Evolutionary conservation across 2,113 vertebrate species (phyloP).

Genomic region (Arenaria interpres): DNA sequence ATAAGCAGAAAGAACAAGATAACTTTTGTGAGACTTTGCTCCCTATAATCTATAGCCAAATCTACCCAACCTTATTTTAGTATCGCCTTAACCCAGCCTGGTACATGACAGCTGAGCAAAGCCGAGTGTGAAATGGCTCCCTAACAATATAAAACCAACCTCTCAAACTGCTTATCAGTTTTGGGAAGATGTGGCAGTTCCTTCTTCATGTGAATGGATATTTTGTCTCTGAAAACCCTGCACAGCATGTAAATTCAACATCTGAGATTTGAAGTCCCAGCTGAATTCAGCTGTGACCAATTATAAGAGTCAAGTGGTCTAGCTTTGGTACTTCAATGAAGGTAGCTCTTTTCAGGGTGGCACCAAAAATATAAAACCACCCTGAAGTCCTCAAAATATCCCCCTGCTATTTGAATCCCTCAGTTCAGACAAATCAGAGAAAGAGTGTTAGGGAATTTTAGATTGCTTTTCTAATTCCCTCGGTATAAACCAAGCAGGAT

Average conservation of each 20-base stretch:
- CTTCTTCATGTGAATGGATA: background rate
- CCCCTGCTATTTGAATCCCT: background rate
- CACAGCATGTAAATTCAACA: background rate
- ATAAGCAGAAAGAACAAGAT: background rate
- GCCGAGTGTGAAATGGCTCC: background rate
- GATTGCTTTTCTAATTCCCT: background rate
- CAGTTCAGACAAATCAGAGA: background rate
- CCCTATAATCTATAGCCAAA: background rate
- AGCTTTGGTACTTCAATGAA: background rate
- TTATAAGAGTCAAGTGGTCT: background rate
- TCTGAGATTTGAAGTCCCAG: background rate
- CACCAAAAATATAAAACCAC: background rate
- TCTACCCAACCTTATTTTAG: background rate
- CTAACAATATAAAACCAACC: background rate
- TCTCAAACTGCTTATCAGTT: background rate
- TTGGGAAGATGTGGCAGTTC: background rate
- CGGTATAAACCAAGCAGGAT: background rate
- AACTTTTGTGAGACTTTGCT: background rate
- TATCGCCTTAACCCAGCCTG: background rate
- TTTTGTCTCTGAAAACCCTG: background rate
- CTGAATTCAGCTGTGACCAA: background rate
- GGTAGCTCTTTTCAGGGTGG: background rate
- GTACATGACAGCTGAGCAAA: background rate
- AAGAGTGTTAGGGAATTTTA: background rate
- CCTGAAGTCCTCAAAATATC: background rate